Conservation (phyloP, 2,113 vertebrate genomes). For the Ictalurus punctatus region DNA sequence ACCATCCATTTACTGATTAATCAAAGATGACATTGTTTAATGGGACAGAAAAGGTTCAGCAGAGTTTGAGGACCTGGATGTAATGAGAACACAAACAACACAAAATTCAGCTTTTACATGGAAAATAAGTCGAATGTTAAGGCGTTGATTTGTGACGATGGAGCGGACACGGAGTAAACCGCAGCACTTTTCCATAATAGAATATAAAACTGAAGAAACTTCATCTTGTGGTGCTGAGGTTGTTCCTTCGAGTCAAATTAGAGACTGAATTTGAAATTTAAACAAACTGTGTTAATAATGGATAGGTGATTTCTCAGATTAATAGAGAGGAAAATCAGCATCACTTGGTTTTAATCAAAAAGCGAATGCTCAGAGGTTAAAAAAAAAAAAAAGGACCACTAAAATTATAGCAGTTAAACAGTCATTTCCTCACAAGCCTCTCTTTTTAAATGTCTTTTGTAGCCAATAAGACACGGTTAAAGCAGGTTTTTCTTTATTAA, state of each 20-base stretch:
- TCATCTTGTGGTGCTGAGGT: neutral
- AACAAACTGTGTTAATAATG: neutral
- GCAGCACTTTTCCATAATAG: neutral
- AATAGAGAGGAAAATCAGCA: neutral
- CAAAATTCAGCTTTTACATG: neutral
- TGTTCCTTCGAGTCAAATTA: neutral
- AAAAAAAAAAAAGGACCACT: neutral
- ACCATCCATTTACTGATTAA: constrained; percentile 58
- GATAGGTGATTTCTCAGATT: neutral
- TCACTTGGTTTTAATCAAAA: neutral
- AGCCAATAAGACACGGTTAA: neutral
- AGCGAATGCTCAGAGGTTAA: neutral
- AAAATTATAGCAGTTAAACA: neutral
- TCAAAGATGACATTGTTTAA: constrained; percentile 56
- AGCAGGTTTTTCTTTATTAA: neutral
- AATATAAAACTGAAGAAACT: neutral
- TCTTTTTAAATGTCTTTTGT: neutral
- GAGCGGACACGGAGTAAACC: neutral
- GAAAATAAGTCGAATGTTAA: neutral
- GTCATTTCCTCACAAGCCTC: neutral
- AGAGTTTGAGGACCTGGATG: constrained; percentile 38
- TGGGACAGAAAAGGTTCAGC: constrained; percentile 50
- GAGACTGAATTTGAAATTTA: neutral
- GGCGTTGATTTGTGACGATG: neutral
- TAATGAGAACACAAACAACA: constrained; percentile 49